These are phyloP conservation scores for Threskiornis aethiopicus DNA, from an alignment of 2,797 vertebrate genomes.

Conservation along the genomic window DNA sequence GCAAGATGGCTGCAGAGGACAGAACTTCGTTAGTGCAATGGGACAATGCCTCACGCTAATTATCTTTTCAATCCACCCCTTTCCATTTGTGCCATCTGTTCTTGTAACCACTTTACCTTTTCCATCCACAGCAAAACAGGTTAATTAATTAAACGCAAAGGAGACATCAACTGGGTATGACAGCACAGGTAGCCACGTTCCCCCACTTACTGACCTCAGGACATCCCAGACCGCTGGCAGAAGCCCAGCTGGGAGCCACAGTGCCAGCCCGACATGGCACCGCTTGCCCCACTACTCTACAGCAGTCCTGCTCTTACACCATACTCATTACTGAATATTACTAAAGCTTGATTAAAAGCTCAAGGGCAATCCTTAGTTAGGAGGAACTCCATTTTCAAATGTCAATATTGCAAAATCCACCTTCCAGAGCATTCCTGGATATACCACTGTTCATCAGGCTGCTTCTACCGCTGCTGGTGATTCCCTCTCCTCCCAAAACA, in stretches of 20 bases:
- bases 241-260: background rate
- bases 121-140: background rate
- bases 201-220: background rate
- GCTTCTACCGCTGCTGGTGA: background rate
- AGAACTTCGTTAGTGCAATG: background rate
- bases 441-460: rapidly evolving
- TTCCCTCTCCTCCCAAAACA: background rate
- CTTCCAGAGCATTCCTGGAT: background rate
- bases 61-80: background rate
- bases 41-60: background rate
- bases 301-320: background rate
- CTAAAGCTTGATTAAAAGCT: background rate
- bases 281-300: rapidly evolving
- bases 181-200: background rate
- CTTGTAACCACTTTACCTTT: background rate
- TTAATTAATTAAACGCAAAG: background rate
- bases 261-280: rapidly evolving
- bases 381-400: background rate
- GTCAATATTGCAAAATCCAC: background rate
- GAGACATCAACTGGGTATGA: background rate
- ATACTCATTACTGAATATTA: background rate
- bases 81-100: background rate
- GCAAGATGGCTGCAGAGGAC: background rate
- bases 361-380: background rate
- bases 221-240: rapidly evolving